Base-by-base conservation (phyloP, 1,140 invertebrate genomes). In the Calliphora vicina region DNA sequence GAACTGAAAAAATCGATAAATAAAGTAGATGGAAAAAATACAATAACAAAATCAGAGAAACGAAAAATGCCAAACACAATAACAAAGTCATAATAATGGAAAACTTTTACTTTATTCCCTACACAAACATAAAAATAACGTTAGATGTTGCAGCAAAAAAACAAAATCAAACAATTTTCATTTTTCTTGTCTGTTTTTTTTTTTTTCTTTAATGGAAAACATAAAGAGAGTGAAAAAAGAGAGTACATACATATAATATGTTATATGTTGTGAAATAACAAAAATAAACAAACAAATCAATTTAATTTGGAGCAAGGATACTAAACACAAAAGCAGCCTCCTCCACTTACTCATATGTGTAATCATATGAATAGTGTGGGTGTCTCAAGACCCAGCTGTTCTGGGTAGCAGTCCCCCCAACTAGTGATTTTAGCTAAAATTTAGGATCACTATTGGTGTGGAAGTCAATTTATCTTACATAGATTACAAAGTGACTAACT, bases 291-390 rank as follows among this genome's bases (percentile, higher is more conserved):
- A 57, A 57, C 73, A 76, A 76, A 78, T 78, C 74, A 78, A 78
- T 78, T 78, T 78, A 78, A 78, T 78, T 78, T 78, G 20, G 74
- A 78, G 74, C 74, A 78, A 78, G 74, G 74, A 78, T 78, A 78
- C 61, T 67, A 6, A 8, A 67, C 20, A 67, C 61, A 23, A 67
- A 1, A 57, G 50, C n/a, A 57, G 61, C 61, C 61, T 67, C 20
- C 23, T 57, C 15, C 50, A 23, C 25, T 67, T 23, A 67, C 23
- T 67, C n/a, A 25, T 25, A 23, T 67, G 5, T 23, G n/a, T 50
- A 9, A 12, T 50, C 17, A 17, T 50, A 50, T 50, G 45, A 15
- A 2, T 20, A 67, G 25, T 25, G 61, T n/a, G 50, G 15, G 50
- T 6, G 50, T n/a, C n/a, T n/a, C n/a, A n/a, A n/a, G n/a, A n/a